Percentiles rank a stretch among this genome's conserved stretches.
Evolutionary conservation across 2,113 vertebrate genomes (phyloP).

Genomic region (Catharus bicknelli): DNA sequence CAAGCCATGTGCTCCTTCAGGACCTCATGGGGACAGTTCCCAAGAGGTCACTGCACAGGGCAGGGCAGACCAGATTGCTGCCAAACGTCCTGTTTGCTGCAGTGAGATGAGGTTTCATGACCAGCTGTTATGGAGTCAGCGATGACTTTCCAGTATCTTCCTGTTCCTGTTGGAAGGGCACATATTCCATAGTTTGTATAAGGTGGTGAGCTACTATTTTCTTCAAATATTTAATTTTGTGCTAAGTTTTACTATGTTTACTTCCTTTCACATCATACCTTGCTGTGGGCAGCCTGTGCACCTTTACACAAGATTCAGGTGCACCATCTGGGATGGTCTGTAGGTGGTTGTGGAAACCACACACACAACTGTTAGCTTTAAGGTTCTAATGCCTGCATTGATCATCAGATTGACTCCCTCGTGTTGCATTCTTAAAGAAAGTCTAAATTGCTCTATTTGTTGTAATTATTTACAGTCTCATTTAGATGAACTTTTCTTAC

Average conservation of each 20-base stretch:
- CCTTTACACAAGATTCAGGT: background rate
- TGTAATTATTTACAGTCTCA: constrained; percentile 24
- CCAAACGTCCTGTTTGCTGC: background rate
- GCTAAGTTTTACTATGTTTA: background rate
- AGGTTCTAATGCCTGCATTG: constrained; percentile 16
- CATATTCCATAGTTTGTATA: background rate
- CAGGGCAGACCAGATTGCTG: background rate
- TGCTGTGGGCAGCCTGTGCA: background rate
- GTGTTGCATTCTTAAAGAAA: constrained; percentile 20
- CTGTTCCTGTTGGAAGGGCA: background rate
- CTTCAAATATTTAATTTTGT: background rate
- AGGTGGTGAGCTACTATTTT: background rate
- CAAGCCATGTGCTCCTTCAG: background rate
- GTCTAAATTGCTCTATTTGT: constrained; percentile 10
- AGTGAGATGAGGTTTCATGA: background rate
- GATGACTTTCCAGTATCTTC: background rate
- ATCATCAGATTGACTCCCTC: constrained; percentile 16
- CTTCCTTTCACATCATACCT: background rate
- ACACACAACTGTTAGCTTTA: background rate
- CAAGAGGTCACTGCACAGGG: background rate
- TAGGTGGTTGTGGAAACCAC: background rate
- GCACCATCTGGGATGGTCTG: constrained; percentile 22
- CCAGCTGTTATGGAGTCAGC: fast-evolving
- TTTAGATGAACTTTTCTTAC: constrained; percentile 24
- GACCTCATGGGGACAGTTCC: background rate